A percentile compares a stretch with the other conserved stretches of the same genome.
These are phyloP conservation scores for Cephus sareptanus DNA, from an alignment of 2,888 invertebrate genomes.

Conservation along the genomic window DNA sequence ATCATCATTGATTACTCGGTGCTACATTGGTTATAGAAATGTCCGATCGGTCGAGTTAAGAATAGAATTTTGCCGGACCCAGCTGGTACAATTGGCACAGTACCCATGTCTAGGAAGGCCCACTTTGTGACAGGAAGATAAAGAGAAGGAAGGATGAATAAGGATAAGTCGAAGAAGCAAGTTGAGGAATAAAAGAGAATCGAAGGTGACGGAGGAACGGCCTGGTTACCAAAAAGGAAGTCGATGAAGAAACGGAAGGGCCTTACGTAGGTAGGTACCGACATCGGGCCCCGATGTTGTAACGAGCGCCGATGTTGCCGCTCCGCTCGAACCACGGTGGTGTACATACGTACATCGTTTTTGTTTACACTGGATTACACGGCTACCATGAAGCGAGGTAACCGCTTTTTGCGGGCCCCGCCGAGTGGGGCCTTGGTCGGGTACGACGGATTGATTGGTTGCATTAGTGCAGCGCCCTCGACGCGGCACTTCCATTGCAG, in stretches of 20 bases:
- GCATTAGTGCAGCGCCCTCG: not conserved
- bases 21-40: not conserved
- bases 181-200: not conserved
- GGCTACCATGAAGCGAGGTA: conserved; percentile 52
- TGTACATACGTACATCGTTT: conserved; percentile 42
- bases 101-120: not conserved
- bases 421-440: conserved; percentile 19
- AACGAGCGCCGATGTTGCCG: not conserved
- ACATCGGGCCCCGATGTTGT: not conserved
- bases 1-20: not conserved
- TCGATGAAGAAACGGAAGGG: not conserved
- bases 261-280: not conserved
- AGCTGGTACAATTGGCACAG: not conserved
- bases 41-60: not conserved
- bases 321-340: not conserved
- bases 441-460: conserved; percentile 12
- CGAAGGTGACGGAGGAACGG: not conserved
- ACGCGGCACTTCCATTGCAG: not conserved
- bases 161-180: not conserved
- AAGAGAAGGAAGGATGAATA: not conserved
- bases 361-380: conserved; percentile 57
- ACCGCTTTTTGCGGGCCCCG: conserved; percentile 48
- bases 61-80: not conserved
- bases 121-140: not conserved
- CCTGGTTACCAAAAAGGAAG: not conserved